Conservation (phyloP, 2,113 vertebrate species). For the Chroicocephalus ridibundus region DNA sequence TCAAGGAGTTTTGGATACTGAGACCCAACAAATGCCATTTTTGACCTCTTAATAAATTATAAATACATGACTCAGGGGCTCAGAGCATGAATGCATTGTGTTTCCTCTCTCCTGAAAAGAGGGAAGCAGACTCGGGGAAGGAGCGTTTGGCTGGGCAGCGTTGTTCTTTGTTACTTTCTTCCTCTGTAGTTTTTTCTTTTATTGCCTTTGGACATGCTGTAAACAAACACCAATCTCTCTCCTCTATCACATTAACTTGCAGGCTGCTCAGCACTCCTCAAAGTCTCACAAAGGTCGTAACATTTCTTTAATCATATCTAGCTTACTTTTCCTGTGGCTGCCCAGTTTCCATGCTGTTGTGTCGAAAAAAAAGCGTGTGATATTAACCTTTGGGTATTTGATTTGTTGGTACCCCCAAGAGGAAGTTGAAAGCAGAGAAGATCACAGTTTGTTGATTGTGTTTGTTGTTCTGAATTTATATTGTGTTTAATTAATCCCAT, state of each 20-base stretch:
- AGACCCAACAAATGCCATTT: slow-evolving; percentile 11
- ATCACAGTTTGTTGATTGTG: slow-evolving; percentile 1
- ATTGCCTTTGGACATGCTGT: slow-evolving; percentile 33
- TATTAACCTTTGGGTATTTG: slow-evolving; percentile 12
- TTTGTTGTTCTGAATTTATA: slow-evolving; percentile 26
- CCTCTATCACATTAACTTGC: background rate
- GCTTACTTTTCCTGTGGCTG: slow-evolving; percentile 30
- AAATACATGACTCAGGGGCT: slow-evolving; percentile 1
- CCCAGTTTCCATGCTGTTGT: background rate
- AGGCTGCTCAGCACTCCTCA: background rate
- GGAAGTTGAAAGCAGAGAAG: background rate
- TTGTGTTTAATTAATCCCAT: slow-evolving; percentile 14
- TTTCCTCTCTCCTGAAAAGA: background rate
- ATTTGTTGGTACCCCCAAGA: background rate
- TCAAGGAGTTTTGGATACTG: background rate
- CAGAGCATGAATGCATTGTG: background rate
- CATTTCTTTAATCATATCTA: slow-evolving; percentile 50
- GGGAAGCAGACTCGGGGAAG: background rate
- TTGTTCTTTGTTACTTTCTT: slow-evolving; percentile 17
- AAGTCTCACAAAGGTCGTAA: slow-evolving; percentile 31
- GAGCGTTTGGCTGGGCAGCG: background rate
- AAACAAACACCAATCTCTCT: slow-evolving; percentile 41
- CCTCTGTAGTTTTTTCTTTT: slow-evolving; percentile 9
- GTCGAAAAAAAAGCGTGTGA: background rate
- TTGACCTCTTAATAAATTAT: slow-evolving; percentile 49